phyloP scores from a whole-genome alignment of 2,113 vertebrate genomes.

The Nibea albiflora region DNA sequence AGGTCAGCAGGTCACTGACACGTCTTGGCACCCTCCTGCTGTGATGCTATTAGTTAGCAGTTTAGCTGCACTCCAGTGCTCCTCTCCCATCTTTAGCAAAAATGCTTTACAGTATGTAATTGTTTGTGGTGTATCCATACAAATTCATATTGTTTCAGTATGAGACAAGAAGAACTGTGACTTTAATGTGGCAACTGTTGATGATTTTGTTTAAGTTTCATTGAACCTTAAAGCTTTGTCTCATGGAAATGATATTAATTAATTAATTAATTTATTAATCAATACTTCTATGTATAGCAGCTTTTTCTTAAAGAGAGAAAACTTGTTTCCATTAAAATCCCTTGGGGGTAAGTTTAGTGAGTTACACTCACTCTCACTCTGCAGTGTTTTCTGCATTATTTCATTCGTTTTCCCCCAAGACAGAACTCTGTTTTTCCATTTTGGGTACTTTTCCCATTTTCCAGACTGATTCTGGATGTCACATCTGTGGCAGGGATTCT shows the following conservation, averaged over 20 bases:
- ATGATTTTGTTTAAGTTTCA: background rate
- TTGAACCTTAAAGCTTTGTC: background rate
- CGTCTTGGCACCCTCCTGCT: background rate
- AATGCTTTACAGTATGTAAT: slow-evolving; percentile 1
- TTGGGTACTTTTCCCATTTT: background rate
- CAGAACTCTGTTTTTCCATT: background rate
- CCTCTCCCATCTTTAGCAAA: slow-evolving; percentile 6
- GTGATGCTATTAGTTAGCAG: background rate
- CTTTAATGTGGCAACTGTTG: too few species aligned
- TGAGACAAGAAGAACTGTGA: too few species aligned
- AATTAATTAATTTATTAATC: too few species aligned
- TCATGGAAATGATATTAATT: too few species aligned
- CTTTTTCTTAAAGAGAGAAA: background rate
- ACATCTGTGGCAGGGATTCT: background rate
- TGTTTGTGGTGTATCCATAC: background rate
- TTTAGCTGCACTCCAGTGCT: background rate
- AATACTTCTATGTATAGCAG: background rate
- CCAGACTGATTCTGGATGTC: background rate
- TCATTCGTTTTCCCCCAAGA: background rate
- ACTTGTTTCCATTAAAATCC: background rate
- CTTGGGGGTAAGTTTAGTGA: background rate
- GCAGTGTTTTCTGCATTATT: background rate
- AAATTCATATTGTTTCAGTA: too few species aligned
- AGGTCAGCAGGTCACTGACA: background rate
- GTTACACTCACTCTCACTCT: background rate